phyloP scores from a whole-genome alignment of 2,888 invertebrate genomes.

The Thecocarcelia acutangulata region DNA sequence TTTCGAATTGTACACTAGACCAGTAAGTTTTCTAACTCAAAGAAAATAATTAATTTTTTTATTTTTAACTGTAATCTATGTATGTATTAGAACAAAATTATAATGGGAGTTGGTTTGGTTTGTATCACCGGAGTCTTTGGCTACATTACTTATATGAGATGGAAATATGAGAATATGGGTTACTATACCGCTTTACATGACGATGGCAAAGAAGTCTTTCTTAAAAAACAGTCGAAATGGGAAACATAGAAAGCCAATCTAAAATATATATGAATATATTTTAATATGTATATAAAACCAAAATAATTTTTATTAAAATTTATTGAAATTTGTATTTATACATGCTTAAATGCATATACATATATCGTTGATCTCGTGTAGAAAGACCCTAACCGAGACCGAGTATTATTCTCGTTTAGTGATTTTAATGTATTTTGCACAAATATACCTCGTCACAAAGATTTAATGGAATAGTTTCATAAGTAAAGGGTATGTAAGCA shows the following conservation, averaged over 20 bases:
- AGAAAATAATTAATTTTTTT: background rate
- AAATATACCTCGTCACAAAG: too few relatives aligned
- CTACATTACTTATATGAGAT: slow-evolving; percentile 93
- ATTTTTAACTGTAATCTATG: background rate
- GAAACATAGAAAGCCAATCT: too few relatives aligned
- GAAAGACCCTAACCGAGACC: too few relatives aligned
- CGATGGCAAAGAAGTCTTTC: slow-evolving; percentile 89
- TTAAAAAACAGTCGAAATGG: slow-evolving; percentile 91
- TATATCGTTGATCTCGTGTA: too few relatives aligned
- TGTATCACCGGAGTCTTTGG: slow-evolving; percentile 88
- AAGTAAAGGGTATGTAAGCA: too few relatives aligned
- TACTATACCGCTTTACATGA: slow-evolving; percentile 90
- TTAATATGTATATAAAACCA: background rate
- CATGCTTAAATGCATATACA: too few relatives aligned
- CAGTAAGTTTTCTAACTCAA: slow-evolving; percentile 84
- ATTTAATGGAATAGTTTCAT: too few relatives aligned
- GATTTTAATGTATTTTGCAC: too few relatives aligned
- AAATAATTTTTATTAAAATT: too few relatives aligned
- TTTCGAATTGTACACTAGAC: slow-evolving; percentile 94
- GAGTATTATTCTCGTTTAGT: too few relatives aligned
- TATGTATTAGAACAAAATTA: slow-evolving; percentile 87
- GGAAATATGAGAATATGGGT: slow-evolving; percentile 89
- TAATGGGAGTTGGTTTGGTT: slow-evolving; percentile 91
- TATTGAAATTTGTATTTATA: too few relatives aligned
- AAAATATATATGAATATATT: slow-evolving; percentile 42